Base-by-base conservation (phyloP, 1,140 invertebrate genomes). In the Bombus ignitus region DNA sequence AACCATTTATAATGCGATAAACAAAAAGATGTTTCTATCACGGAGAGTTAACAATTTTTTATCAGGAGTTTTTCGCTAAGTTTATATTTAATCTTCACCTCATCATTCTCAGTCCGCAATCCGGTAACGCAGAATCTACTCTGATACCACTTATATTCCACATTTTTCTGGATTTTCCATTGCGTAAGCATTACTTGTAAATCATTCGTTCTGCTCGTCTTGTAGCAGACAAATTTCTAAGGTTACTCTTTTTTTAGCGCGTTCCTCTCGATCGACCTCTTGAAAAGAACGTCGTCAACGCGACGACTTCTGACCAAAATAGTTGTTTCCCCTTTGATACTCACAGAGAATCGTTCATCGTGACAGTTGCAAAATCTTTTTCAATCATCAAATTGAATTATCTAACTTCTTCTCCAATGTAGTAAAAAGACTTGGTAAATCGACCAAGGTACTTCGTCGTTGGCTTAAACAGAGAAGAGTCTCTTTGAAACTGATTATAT, bases 301-400 rank as follows among this genome's bases (percentile, higher is more conserved):
- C 87, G 74, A n/a, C 65, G 83, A 84, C 37, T 59, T 81, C n/a
- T 35, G 79, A 74, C 81, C 35, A 66, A 92, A 91, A 92, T 92
- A 92, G 62, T 87, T 88, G 86, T 70, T 89, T 79, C 47, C 25
- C 72, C 83, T 80, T 84, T 78, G 80, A 39, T 65, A 37, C 28
- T 62, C 42, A 3, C 39, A 53, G 66, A 66, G 77, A 42, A 76
- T 77, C 62, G 22, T 57, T 75, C 47, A 53, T 37, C 37, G 18
- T 3, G 28, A 62, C 4, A 13, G 44, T 22, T n/a, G 15, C 22
- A 47, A 74, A 74, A 3, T 74, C 62, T 47, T 28, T 73, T 62
- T n/a, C 79, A 72, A 42, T n/a, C 47, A 18, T 53, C 12, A 22
- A 12, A n/a, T 28, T 3, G 28, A 18, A 83, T 44, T 5, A 44